A percentile compares a stretch with the other conserved stretches of the same genome.
These are phyloP conservation scores for Dysmachus trigonus DNA, from an alignment of 2,888 invertebrate species.

Conservation along the genomic window DNA sequence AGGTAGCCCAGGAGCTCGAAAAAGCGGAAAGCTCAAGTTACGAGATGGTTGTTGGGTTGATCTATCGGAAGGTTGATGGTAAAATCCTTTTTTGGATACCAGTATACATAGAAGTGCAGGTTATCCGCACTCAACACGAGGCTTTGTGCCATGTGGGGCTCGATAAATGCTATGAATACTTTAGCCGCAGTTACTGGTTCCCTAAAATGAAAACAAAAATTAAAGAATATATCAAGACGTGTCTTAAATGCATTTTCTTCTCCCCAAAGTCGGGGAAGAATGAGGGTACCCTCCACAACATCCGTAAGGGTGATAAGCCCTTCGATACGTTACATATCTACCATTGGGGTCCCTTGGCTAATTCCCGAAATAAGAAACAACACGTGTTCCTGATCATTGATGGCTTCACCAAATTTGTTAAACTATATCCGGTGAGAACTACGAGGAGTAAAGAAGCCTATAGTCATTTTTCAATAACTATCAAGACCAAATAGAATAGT, in stretches of 20 bases:
- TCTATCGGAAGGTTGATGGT: not conserved
- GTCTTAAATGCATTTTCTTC: constrained; percentile 44
- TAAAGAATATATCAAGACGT: not conserved
- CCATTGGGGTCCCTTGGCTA: constrained; percentile 55
- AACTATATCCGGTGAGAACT: constrained; percentile 55
- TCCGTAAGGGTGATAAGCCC: constrained; percentile 53
- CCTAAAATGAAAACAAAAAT: constrained; percentile 55
- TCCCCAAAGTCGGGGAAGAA: constrained; percentile 51
- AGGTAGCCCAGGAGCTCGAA: too few species aligned
- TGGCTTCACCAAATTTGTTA: constrained; percentile 58
- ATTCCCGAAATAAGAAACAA: constrained; percentile 53
- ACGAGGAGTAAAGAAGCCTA: constrained; percentile 54
- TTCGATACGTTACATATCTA: constrained; percentile 50
- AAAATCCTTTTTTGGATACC: constrained; percentile 40
- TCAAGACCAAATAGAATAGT: constrained; percentile 54
- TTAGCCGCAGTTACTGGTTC: too few species aligned
- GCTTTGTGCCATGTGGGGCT: constrained; percentile 46
- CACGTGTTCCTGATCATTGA: constrained; percentile 58
- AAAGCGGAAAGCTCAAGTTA: not conserved
- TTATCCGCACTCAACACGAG: constrained; percentile 45
- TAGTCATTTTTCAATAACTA: constrained; percentile 45
- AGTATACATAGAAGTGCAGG: not conserved
- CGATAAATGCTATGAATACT: not conserved
- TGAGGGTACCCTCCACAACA: constrained; percentile 50
- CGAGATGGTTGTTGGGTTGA: constrained; percentile 1